Evolutionary conservation across 2,888 invertebrate species (phyloP).

Genomic region (Papilio elwesi): DNA sequence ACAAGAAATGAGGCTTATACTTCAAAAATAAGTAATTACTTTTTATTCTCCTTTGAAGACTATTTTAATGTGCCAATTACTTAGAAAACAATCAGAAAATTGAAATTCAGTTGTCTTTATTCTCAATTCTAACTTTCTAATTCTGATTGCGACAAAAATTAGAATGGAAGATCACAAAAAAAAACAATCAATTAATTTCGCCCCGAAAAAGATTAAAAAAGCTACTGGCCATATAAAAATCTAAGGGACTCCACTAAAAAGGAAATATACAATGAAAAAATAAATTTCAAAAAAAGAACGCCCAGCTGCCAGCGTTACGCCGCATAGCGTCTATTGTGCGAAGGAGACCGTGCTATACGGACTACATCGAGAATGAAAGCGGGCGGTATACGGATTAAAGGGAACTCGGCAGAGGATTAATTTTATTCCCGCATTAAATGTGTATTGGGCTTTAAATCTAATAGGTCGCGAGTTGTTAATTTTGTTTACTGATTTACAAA

Average conservation of each 20-base stretch:
- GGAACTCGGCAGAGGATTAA: slow-evolving; percentile 68
- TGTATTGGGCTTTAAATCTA: slow-evolving; percentile 67
- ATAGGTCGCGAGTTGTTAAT: slow-evolving; percentile 67
- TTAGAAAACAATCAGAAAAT: slow-evolving; percentile 18
- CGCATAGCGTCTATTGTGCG: slow-evolving; percentile 57
- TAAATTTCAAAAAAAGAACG: slow-evolving; percentile 69
- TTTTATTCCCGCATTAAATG: slow-evolving; percentile 75
- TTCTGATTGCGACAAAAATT: slow-evolving; percentile 24
- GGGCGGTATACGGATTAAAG: slow-evolving; percentile 68
- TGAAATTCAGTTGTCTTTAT: slow-evolving; percentile 37
- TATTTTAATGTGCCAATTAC: slow-evolving; percentile 6
- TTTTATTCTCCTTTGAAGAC: slow-evolving; percentile 41
- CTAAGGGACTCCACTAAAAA: slow-evolving; percentile 75
- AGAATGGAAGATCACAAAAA: slow-evolving; percentile 48
- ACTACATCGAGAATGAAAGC: slow-evolving; percentile 53
- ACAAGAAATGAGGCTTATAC: too few species aligned
- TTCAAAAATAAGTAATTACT: neutral
- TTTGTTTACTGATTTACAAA: slow-evolving; percentile 65
- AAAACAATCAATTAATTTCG: slow-evolving; percentile 62
- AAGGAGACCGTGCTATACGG: slow-evolving; percentile 51
- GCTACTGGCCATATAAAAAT: slow-evolving; percentile 73
- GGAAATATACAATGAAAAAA: slow-evolving; percentile 66
- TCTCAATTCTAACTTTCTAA: neutral
- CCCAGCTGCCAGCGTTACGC: slow-evolving; percentile 80
- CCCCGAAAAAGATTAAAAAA: slow-evolving; percentile 72